These are phyloP conservation scores for Cataglyphis altisquamis DNA, from an alignment of 2,888 invertebrate genomes.

Conservation along the genomic window DNA sequence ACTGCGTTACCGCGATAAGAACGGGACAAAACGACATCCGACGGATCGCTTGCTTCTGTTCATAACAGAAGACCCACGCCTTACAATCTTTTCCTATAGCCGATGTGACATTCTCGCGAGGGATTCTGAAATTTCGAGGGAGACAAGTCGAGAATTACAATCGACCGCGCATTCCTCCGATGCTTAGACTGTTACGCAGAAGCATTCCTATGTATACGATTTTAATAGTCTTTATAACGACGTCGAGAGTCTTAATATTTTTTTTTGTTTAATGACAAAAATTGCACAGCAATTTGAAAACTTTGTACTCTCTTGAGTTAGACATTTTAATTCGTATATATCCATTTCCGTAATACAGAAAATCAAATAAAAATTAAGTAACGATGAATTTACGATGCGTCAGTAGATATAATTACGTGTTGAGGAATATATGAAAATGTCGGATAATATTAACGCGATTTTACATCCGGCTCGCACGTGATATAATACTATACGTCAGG, in stretches of 20 bases:
- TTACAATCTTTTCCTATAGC: slow-evolving; percentile 22
- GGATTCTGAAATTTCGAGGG: slow-evolving; percentile 30
- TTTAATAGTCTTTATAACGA: slow-evolving; percentile 28
- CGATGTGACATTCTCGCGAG: background rate
- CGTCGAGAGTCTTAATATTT: slow-evolving; percentile 24
- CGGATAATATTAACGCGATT: background rate
- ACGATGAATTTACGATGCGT: background rate
- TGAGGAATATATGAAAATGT: slow-evolving; percentile 6
- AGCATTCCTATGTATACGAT: slow-evolving; percentile 21
- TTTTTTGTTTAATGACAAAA: slow-evolving; percentile 28
- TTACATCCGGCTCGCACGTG: slow-evolving; percentile 15
- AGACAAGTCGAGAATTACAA: slow-evolving; percentile 16
- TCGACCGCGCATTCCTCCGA: slow-evolving; percentile 24
- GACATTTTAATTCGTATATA: background rate
- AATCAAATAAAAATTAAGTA: background rate
- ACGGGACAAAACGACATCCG: slow-evolving; percentile 62
- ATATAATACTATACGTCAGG: slow-evolving; percentile 28
- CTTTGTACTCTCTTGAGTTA: background rate
- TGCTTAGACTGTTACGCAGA: slow-evolving; percentile 16
- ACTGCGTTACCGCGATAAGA: slow-evolving; percentile 71
- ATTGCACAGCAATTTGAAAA: slow-evolving; percentile 39
- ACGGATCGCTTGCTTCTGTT: slow-evolving; percentile 45
- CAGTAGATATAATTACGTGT: background rate
- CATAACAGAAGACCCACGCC: background rate
- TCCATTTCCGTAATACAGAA: background rate